Evolutionary conservation across 2,113 vertebrate species (phyloP).

Genomic region (Myrmecobius fasciatus): DNA sequence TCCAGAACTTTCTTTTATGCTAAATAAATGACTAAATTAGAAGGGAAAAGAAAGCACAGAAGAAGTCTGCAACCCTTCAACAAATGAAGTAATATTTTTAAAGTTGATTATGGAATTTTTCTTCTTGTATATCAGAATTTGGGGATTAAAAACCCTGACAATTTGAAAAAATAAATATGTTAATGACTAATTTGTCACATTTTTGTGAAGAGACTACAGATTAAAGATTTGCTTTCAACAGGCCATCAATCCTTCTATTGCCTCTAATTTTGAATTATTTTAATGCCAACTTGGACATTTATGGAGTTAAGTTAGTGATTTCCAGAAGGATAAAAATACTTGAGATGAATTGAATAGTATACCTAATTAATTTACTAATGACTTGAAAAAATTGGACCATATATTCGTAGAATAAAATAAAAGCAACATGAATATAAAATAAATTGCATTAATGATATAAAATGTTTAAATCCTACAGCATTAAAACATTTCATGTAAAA

Average conservation of each 20-base stretch:
- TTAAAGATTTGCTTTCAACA: neutral
- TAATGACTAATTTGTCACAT: neutral
- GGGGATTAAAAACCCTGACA: neutral
- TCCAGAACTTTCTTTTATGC: neutral
- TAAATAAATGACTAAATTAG: neutral
- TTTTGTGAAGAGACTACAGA: neutral
- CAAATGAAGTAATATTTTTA: neutral
- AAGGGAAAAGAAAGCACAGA: neutral
- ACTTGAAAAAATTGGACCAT: neutral
- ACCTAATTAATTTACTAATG: neutral
- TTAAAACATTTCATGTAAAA: neutral
- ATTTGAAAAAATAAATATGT: neutral
- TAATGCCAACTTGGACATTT: neutral
- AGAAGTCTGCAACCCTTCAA: neutral
- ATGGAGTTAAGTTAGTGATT: conserved; percentile 7
- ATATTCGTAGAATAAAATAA: neutral
- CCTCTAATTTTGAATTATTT: neutral
- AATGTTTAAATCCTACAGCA: neutral
- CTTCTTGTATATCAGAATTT: neutral
- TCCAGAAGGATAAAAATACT: neutral
- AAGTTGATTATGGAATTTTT: neutral
- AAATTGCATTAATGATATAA: neutral
- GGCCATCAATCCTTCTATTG: neutral
- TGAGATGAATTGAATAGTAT: neutral
- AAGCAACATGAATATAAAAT: neutral